Base-by-base conservation (phyloP, 2,113 vertebrate species). In the Corythornis cristatus region DNA sequence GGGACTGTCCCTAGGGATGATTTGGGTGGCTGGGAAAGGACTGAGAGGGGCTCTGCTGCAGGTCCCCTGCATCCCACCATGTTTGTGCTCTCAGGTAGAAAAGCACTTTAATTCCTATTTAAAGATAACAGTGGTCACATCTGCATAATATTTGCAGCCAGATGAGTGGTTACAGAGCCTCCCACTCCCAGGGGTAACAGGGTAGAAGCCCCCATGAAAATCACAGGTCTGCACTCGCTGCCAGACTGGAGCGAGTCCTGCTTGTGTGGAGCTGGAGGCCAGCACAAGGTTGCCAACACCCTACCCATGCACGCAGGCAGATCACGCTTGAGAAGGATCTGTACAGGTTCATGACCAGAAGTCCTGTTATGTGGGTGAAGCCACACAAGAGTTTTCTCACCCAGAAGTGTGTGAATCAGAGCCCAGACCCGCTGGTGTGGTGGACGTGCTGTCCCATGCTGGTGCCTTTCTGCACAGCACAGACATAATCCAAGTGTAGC, bases 171-270 rank as follows among this genome's bases (percentile, higher is more conserved):
- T 15, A 9, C 0, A 0, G 20, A 86, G 74, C 68, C 25, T 62
- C 73, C 22, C 8, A 1, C 37, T 42, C 3, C 12, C 0, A 0
- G 51, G 48, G 40, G 43, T 23, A 43, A 37, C 0, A 5, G 54
- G 50, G 13, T 62, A 75, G 42, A 43, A 71, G 58, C 40, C n/a
- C 29, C 20, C 0, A 0, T 18, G 87, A 62, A 21, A 18, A 26
- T 8, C 23, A 0, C 85, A 70, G 78, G n/a, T n/a, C 67, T 0
- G 0, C 0, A 21, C 57, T 64, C 0, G 2, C 74, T 65, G 71
- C 42, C 0, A 0, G 40, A 58, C 66, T 62, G 79, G 19, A 57
- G 71, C 0, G 0, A 20, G 17, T 9, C 35, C 58, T 0, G 2
- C 75, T 65, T 1, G 4, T 1, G 8, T 35, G 3, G 62, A 56